Conservation (phyloP, 2,888 invertebrate species). For the Synanthedon formicaeformis region DNA sequence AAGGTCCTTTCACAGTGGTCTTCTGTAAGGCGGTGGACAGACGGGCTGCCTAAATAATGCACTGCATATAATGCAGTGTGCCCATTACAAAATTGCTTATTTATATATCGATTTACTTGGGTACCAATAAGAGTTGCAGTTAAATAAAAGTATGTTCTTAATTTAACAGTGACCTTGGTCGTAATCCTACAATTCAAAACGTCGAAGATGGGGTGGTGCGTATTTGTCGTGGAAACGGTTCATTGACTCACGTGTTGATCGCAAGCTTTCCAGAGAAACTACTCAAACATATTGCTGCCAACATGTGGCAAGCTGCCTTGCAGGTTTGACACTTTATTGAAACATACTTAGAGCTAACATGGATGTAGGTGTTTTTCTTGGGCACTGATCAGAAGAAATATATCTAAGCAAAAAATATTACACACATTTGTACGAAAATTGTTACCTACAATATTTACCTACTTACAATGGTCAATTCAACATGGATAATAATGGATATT, state of each 20-base stretch:
- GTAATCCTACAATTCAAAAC: conserved; percentile 83
- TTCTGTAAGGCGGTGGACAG: no score
- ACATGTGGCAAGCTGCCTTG: conserved; percentile 87
- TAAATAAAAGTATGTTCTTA: background rate
- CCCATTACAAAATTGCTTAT: conserved; percentile 4
- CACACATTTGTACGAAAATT: no score
- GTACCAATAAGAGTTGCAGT: conserved; percentile 1
- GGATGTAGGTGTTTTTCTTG: no score
- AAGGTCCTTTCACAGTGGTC: no score
- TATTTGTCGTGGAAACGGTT: conserved; percentile 90
- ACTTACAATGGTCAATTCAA: no score
- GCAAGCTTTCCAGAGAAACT: conserved; percentile 77
- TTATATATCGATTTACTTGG: conserved; percentile 1
- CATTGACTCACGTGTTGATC: conserved; percentile 79
- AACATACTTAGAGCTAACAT: no score
- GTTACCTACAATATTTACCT: no score
- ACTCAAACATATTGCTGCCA: conserved; percentile 73
- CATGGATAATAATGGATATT: no score
- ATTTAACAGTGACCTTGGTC: conserved; percentile 82
- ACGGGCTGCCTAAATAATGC: no score
- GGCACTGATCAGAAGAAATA: no score
- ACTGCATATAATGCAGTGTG: no score
- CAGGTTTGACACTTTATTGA: conserved; percentile 59
- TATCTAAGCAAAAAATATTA: no score
- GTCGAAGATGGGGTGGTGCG: conserved; percentile 88